Percentiles rank a stretch among this genome's conserved stretches.
Evolutionary conservation across 2,888 invertebrate species (phyloP).

Genomic region (Melanargia galathea): DNA sequence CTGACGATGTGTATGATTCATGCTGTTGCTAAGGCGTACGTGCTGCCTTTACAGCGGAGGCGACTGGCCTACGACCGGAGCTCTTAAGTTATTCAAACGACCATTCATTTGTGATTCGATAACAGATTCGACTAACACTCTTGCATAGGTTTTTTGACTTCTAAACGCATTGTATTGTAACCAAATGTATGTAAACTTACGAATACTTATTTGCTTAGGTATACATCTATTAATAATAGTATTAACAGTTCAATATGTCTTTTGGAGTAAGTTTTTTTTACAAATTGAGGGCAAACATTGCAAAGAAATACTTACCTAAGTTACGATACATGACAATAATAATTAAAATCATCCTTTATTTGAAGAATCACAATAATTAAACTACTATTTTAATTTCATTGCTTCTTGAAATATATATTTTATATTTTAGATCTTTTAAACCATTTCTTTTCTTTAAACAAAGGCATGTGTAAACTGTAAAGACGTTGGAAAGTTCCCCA

Average conservation of each 20-base stretch:
- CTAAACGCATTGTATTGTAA: neutral
- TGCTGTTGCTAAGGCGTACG: conserved; percentile 47
- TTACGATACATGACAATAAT: no score
- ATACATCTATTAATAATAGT: no score
- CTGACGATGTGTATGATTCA: conserved; percentile 55
- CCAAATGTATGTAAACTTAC: neutral
- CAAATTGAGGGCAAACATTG: no score
- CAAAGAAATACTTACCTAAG: no score
- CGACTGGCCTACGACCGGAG: conserved; percentile 45
- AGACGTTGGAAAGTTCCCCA: neutral
- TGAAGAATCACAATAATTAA: no score
- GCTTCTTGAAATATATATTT: neutral
- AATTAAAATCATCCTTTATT: no score
- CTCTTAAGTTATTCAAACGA: conserved; percentile 43
- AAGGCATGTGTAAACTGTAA: neutral
- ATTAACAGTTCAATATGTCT: neutral
- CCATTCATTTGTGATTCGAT: conserved; percentile 39
- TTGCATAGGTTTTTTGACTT: conserved; percentile 12
- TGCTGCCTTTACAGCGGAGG: conserved; percentile 42
- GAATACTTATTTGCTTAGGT: no score
- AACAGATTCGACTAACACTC: conserved; percentile 21
- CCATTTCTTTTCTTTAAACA: neutral
- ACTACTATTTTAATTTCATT: no score
- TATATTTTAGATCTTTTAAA: neutral
- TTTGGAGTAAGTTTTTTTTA: neutral